Evolutionary conservation across 2,888 invertebrate species (phyloP).

Genomic region (Parasteatoda lunata): DNA sequence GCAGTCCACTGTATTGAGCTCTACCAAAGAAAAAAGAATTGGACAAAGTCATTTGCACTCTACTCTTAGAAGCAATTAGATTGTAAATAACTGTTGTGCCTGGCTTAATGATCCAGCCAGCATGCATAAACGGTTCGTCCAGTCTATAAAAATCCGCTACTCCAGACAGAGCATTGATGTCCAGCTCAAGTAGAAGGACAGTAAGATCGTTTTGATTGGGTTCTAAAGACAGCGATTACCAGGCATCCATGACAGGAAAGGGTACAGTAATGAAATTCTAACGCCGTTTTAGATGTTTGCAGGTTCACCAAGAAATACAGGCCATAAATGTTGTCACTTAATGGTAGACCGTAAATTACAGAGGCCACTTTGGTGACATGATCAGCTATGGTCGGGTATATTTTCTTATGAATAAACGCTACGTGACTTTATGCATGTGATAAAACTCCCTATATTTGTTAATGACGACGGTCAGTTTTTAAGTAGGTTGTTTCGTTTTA

Average conservation of each 20-base stretch:
- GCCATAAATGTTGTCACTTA: slow-evolving; percentile 64
- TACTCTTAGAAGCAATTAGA: slow-evolving; percentile 3
- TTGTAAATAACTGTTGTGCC: slow-evolving; percentile 39
- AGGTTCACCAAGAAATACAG: slow-evolving; percentile 63
- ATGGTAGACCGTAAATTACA: slow-evolving; percentile 65
- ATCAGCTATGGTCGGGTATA: slow-evolving; percentile 39
- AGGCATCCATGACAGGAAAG: slow-evolving; percentile 52
- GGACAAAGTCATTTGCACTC: background rate
- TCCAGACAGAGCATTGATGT: slow-evolving; percentile 33
- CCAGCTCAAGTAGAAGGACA: slow-evolving; percentile 28
- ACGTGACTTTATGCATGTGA: slow-evolving; percentile 44
- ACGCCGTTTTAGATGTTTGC: slow-evolving; percentile 66
- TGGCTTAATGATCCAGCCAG: slow-evolving; percentile 58
- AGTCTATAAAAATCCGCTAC: slow-evolving; percentile 49
- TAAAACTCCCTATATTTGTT: slow-evolving; percentile 20
- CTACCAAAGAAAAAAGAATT: too few species aligned
- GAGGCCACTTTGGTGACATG: slow-evolving; percentile 59
- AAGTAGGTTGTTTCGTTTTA: slow-evolving; percentile 27
- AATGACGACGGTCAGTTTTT: slow-evolving; percentile 28
- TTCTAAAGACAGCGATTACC: slow-evolving; percentile 64
- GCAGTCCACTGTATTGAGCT: too few species aligned
- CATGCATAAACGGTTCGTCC: slow-evolving; percentile 41
- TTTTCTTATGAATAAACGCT: slow-evolving; percentile 58
- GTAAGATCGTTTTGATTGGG: slow-evolving; percentile 54
- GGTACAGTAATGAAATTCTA: slow-evolving; percentile 65